A percentile compares a stretch with the other conserved stretches of the same genome.
Evolutionary conservation across 2,797 vertebrate genomes (phyloP).

Genomic region (Falco novaeseelandiae): DNA sequence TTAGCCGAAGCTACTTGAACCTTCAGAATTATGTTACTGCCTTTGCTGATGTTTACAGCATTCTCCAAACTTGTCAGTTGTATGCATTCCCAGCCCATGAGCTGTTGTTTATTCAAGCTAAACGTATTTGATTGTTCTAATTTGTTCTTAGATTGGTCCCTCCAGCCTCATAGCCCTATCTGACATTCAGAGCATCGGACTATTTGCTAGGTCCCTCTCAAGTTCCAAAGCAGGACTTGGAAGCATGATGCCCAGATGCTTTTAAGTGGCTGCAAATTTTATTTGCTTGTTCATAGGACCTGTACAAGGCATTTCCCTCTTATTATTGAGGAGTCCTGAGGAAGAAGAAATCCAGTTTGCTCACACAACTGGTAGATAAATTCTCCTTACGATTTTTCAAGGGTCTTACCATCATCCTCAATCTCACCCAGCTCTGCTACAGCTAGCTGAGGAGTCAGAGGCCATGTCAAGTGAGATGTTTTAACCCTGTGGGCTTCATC

Average conservation of each 20-base stretch:
- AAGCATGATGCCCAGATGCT: not conserved
- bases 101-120: conserved; percentile 29
- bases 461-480: not conserved
- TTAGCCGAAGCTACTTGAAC: conserved; percentile 5
- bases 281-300: not conserved
- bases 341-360: not conserved
- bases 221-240: conserved; percentile 21
- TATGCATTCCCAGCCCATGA: not conserved
- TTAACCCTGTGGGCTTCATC: conserved; percentile 13
- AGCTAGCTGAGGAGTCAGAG: not conserved
- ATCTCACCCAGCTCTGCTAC: not conserved
- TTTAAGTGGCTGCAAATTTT: conserved; percentile 20
- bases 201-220: not conserved
- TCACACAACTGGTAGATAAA: not conserved
- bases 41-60: conserved; percentile 29
- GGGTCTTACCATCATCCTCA: not conserved
- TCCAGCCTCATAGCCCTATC: not conserved
- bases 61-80: conserved; percentile 14
- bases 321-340: not conserved
- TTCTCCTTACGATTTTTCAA: not conserved
- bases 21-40: not conserved
- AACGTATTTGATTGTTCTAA: conserved; percentile 14
- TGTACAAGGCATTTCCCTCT: not conserved
- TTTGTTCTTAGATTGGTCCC: not conserved
- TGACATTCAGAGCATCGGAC: not conserved